Percentiles rank a stretch among this genome's conserved stretches.
Conservation (phyloP, 2,888 invertebrate genomes). For the Lithophane semibrunnea region DNA sequence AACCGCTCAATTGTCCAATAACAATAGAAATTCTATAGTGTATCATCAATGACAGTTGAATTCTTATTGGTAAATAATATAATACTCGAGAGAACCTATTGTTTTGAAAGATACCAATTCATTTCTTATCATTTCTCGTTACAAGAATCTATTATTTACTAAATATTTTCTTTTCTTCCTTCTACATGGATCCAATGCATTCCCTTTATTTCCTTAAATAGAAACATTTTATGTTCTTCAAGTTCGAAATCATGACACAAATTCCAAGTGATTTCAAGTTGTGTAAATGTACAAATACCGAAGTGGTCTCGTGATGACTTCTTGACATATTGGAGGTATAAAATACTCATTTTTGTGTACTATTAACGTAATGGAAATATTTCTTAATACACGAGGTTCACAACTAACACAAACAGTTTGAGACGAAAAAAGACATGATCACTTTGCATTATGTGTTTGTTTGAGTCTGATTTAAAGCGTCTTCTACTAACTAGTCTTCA, state of each 20-base stretch:
- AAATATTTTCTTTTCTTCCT: not conserved
- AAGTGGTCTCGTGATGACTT: slow-evolving; percentile 1
- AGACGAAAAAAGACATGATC: not conserved
- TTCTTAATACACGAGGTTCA: not conserved
- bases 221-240: not conserved
- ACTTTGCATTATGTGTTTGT: not conserved
- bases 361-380: slow-evolving; percentile 16
- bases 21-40: no score
- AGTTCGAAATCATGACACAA: not conserved
- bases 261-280: not conserved
- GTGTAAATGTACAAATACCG: slow-evolving; percentile 11
- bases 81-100: not conserved
- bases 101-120: slow-evolving; percentile 1
- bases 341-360: slow-evolving; percentile 11
- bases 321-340: not conserved
- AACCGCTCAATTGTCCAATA: no score
- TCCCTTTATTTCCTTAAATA: not conserved
- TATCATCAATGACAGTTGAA: no score
- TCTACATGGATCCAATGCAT: no score
- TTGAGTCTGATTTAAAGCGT: not conserved
- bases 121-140: not conserved
- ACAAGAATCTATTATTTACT: not conserved
- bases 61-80: not conserved
- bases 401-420: not conserved
- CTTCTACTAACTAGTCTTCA: not conserved